Base-by-base conservation (phyloP, 2,888 invertebrate species). In the Tachystola acroxantha region DNA sequence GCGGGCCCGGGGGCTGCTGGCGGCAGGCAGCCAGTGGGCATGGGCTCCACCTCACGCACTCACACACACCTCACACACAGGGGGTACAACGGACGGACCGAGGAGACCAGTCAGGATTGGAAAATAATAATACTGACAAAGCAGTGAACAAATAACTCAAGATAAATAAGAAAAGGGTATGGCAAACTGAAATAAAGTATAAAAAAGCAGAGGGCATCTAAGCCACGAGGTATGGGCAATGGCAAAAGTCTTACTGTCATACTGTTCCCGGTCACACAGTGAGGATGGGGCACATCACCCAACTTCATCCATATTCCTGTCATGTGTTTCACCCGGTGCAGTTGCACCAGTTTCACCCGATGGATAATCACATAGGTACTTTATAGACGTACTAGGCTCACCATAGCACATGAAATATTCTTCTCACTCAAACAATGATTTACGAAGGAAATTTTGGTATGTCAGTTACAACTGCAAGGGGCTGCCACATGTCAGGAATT, bases 391-490 rank as follows among this genome's bases (percentile, higher is more conserved):
- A n/a, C n/a, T n/a, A n/a, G n/a, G n/a, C n/a, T n/a, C n/a, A n/a
- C n/a, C n/a, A n/a, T n/a, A n/a, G n/a, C n/a, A n/a, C n/a, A n/a
- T n/a, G n/a, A n/a, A n/a, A n/a, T n/a, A n/a, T n/a, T n/a, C n/a
- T n/a, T n/a, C n/a, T n/a, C n/a, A n/a, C n/a, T n/a, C n/a, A n/a
- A n/a, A n/a, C n/a, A n/a, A n/a, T n/a, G n/a, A n/a, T n/a, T n/a
- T n/a, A n/a, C n/a, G n/a, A n/a, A n/a, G 16, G 6, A 6, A 16
- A 16, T 16, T 16, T 16, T 16, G 16, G 26, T 16, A 7, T n/a
- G n/a, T 40, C 40, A 50, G 67, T 62, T 72, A 66, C 81, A 84
- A 82, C 65, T 64, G 53, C 54, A 75, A 46, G 61, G 66, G 69
- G 67, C 52, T 49, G 46, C 51, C 57, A 65, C 77, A 79, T 71